These are phyloP conservation scores for Gibbula magus DNA, from an alignment of 2,888 invertebrate species.

Conservation along the genomic window DNA sequence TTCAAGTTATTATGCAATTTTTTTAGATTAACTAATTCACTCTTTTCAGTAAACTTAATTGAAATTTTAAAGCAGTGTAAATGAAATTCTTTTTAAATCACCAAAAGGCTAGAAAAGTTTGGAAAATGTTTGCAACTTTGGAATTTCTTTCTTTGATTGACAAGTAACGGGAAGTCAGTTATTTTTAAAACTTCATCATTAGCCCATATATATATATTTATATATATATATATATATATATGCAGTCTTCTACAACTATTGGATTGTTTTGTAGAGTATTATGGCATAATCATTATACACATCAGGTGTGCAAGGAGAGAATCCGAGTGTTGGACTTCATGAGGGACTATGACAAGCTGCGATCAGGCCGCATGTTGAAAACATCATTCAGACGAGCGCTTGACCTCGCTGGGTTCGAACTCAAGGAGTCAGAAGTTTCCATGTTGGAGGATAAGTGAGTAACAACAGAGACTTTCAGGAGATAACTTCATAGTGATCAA, in stretches of 20 bases:
- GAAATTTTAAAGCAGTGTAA: no score
- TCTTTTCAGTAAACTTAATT: no score
- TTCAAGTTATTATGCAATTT: no score
- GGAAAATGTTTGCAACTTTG: no score
- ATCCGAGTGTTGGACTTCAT: constrained; percentile 73
- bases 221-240: neutral
- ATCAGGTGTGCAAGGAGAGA: constrained; percentile 72
- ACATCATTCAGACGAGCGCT: constrained; percentile 74
- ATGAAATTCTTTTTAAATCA: no score
- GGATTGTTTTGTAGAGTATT: neutral
- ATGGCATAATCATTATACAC: neutral
- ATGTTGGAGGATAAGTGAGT: constrained; percentile 73
- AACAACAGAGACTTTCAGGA: neutral
- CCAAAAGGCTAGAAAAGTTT: no score
- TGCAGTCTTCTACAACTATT: neutral
- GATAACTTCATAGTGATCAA: no score
- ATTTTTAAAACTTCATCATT: no score
- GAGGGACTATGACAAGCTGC: constrained; percentile 74
- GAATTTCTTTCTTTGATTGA: no score
- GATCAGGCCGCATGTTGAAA: constrained; percentile 71
- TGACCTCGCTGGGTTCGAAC: constrained; percentile 70
- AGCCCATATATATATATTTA: neutral
- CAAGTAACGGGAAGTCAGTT: no score
- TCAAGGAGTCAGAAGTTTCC: constrained; percentile 71
- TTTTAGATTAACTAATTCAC: no score